Evolutionary conservation across 2,797 vertebrate genomes (phyloP).

Genomic region (Pteropus rufus): DNA sequence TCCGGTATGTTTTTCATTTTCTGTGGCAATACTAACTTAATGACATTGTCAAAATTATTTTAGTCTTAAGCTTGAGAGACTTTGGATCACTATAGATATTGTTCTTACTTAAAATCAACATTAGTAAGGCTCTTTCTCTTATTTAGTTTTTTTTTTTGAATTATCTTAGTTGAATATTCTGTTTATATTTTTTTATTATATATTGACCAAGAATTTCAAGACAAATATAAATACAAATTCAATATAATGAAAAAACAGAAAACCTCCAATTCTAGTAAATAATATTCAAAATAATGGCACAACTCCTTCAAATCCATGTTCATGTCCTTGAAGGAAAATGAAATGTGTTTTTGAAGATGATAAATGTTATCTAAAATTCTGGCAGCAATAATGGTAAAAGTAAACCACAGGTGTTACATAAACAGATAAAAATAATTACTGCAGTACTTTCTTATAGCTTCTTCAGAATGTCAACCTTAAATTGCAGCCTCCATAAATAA

Average conservation of each 20-base stretch:
- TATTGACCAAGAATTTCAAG: neutral
- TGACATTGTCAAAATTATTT: constrained; percentile 26
- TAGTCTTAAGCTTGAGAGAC: neutral
- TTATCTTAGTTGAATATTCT: neutral
- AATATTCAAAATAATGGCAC: neutral
- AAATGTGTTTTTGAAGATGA: neutral
- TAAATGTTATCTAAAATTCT: neutral
- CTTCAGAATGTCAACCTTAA: constrained; percentile 37
- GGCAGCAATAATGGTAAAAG: neutral
- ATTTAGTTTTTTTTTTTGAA: neutral
- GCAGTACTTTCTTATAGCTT: neutral
- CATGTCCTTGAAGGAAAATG: neutral
- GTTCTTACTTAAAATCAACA: constrained; percentile 44
- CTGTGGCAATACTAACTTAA: neutral
- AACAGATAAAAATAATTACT: constrained; percentile 33
- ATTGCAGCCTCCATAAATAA: constrained; percentile 40
- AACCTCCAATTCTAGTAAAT: neutral
- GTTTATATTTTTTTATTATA: neutral
- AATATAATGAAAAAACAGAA: neutral
- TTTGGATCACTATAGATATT: neutral
- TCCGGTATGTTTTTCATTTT: neutral
- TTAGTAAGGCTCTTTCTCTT: neutral
- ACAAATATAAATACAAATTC: neutral
- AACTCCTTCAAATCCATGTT: neutral
- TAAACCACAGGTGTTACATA: neutral